These are phyloP conservation scores for Vulpes lagopus DNA, from an alignment of 2,113 vertebrate species.

Conservation along the genomic window DNA sequence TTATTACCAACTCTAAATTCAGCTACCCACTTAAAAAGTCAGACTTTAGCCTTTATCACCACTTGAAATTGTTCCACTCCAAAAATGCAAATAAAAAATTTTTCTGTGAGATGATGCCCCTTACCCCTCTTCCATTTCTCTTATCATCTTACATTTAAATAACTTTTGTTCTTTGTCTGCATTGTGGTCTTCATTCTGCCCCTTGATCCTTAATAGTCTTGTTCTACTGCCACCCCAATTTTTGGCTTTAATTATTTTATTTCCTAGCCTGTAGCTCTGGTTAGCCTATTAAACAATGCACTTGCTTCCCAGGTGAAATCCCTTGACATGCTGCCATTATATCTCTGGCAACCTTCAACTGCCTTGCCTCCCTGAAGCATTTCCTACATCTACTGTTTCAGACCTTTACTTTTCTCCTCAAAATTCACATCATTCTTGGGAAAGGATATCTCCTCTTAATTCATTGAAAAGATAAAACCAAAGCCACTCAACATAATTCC, in stretches of 20 bases:
- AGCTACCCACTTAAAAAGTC: neutral
- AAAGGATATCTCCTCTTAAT: neutral
- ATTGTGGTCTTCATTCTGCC: neutral
- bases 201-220: neutral
- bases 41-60: neutral
- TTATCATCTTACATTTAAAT: neutral
- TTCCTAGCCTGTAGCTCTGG: neutral
- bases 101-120: neutral
- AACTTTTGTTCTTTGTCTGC: neutral
- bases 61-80: neutral
- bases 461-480: neutral
- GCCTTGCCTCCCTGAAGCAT: neutral
- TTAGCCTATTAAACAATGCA: neutral
- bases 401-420: neutral
- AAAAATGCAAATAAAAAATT: neutral
- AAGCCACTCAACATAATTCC: neutral
- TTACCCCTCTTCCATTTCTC: neutral
- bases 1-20: neutral
- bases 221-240: neutral
- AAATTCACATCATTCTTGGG: neutral
- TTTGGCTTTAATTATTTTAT: neutral
- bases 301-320: neutral
- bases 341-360: neutral
- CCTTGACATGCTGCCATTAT: neutral
- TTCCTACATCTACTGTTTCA: neutral